These are phyloP conservation scores for Harpalus rufipes DNA, from an alignment of 2,888 invertebrate species.

Conservation along the genomic window DNA sequence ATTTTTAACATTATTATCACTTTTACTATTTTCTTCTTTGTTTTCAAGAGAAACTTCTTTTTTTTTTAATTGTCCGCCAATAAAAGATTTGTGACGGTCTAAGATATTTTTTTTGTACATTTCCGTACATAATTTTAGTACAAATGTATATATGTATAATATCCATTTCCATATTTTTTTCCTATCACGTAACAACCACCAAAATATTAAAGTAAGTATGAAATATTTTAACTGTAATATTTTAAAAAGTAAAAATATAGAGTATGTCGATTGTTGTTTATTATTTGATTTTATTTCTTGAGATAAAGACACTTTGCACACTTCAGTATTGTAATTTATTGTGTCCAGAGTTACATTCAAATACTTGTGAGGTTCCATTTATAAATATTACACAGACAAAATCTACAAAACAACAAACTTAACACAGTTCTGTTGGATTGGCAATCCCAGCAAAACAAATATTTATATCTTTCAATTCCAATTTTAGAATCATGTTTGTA, in stretches of 20 bases:
- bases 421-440: conserved; percentile 51
- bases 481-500: conserved; percentile 61
- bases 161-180: conserved; percentile 50
- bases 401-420: conserved; percentile 56
- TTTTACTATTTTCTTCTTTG: conserved; percentile 8
- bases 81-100: conserved; percentile 35
- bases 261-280: conserved; percentile 15
- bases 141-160: conserved; percentile 19
- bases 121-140: conserved; percentile 39
- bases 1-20: conserved; percentile 3
- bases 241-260: conserved; percentile 18
- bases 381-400: conserved; percentile 50
- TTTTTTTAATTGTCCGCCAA: conserved; percentile 2
- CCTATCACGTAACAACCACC: conserved; percentile 38
- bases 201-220: conserved; percentile 40
- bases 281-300: conserved; percentile 28
- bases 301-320: conserved; percentile 36
- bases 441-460: conserved; percentile 59
- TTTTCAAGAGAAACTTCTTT: conserved; percentile 10
- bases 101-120: conserved; percentile 12
- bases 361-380: conserved; percentile 53
- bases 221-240: conserved; percentile 27
- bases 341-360: conserved; percentile 56
- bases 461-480: conserved; percentile 63
- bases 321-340: conserved; percentile 52